A percentile compares a stretch with the other conserved stretches of the same genome.
These are phyloP conservation scores for Diplolepis rosae DNA, from an alignment of 2,888 invertebrate species.

Conservation along the genomic window DNA sequence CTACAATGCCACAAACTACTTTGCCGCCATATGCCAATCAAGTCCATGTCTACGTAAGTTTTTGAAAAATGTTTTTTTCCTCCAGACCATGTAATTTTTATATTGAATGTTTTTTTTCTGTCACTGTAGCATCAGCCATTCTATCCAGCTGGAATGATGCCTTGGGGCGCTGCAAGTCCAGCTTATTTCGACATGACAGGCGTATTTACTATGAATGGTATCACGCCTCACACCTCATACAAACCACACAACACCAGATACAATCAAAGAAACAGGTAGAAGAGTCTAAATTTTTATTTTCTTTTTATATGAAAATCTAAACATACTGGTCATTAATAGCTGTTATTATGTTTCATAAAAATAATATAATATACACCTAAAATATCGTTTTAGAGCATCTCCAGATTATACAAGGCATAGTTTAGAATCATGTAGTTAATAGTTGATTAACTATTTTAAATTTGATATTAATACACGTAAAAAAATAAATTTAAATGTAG, in stretches of 20 bases:
- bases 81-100: not conserved
- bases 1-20: constrained; percentile 77
- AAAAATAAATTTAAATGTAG: no score
- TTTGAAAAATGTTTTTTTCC: not conserved
- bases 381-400: no score
- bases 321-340: no score
- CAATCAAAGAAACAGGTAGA: constrained; percentile 72
- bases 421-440: no score
- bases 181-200: constrained; percentile 81
- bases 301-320: no score
- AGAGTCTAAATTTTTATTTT: no score
- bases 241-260: constrained; percentile 76
- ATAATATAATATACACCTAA: no score
- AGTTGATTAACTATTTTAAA: no score
- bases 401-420: no score
- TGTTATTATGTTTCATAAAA: no score
- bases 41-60: constrained; percentile 80
- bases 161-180: constrained; percentile 74
- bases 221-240: constrained; percentile 81
- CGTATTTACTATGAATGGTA: constrained; percentile 83
- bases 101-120: constrained; percentile 35
- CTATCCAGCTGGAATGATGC: constrained; percentile 78
- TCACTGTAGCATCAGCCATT: constrained; percentile 78
- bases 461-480: no score
- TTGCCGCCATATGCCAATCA: constrained; percentile 78